phyloP scores from a whole-genome alignment of 2,888 invertebrate species.

The Agrochola lota region DNA sequence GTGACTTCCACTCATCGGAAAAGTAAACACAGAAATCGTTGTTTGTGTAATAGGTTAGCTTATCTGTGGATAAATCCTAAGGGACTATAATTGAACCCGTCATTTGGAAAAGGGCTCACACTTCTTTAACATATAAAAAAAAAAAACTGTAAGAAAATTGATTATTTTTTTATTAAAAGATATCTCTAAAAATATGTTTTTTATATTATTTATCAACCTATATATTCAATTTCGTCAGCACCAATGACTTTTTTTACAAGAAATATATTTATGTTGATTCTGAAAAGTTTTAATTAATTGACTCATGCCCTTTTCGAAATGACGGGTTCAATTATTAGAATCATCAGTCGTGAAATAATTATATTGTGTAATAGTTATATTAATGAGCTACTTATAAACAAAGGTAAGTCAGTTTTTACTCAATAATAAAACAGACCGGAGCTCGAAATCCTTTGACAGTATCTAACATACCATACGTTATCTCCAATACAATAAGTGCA shows the following conservation, averaged over 20 bases:
- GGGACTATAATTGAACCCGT: background rate
- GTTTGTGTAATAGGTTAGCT: background rate
- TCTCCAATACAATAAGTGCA: slow-evolving; percentile 22
- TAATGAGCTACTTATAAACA: background rate
- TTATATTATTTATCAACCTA: too few relatives aligned
- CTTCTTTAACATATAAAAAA: too few relatives aligned
- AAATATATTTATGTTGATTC: too few relatives aligned
- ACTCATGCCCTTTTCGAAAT: too few relatives aligned
- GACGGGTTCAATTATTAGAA: background rate
- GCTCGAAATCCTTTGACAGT: slow-evolving; percentile 46
- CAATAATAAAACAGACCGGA: slow-evolving; percentile 40
- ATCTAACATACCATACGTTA: slow-evolving; percentile 31
- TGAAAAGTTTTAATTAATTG: too few relatives aligned
- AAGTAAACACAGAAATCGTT: background rate
- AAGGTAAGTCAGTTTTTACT: slow-evolving; percentile 6
- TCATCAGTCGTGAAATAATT: background rate
- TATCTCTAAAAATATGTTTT: too few relatives aligned
- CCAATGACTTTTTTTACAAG: too few relatives aligned
- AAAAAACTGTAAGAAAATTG: too few relatives aligned
- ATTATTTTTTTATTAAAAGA: too few relatives aligned
- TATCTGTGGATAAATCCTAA: background rate
- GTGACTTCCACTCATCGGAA: background rate
- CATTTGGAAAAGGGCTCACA: too few relatives aligned
- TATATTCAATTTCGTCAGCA: too few relatives aligned
- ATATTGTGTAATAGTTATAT: background rate